A percentile compares a stretch with the other conserved stretches of the same genome.
Conservation (phyloP, 2,888 invertebrate genomes). For the Idaea dimidiata region DNA sequence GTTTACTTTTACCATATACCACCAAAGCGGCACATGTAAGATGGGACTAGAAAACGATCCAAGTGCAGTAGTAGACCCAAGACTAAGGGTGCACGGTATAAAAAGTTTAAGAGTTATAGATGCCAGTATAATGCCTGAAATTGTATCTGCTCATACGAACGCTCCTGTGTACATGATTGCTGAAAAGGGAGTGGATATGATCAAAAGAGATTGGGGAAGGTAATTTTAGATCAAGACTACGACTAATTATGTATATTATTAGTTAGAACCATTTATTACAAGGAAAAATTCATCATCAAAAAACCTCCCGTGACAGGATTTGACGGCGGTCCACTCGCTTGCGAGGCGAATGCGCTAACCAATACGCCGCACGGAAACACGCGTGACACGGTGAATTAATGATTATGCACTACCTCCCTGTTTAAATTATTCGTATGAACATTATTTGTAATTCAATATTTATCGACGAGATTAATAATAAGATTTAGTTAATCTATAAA, state of each 20-base stretch:
- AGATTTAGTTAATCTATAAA: background rate
- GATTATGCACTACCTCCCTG: too few relatives aligned
- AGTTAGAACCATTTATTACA: background rate
- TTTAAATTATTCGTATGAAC: background rate
- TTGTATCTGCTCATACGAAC: conserved; percentile 89
- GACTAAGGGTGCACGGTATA: conserved; percentile 84
- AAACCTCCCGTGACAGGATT: too few relatives aligned
- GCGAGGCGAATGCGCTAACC: too few relatives aligned
- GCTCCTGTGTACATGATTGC: conserved; percentile 90
- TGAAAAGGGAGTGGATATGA: conserved; percentile 88
- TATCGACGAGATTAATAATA: background rate
- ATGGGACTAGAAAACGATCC: conserved; percentile 82
- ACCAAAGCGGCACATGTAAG: conserved; percentile 84
- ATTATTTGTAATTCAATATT: background rate
- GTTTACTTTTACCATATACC: conserved; percentile 86
- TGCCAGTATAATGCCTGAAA: conserved; percentile 89
- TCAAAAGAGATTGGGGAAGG: conserved; percentile 79
- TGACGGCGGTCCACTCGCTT: too few relatives aligned
- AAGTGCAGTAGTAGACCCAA: conserved; percentile 83
- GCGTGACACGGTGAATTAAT: too few relatives aligned
- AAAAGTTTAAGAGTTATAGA: conserved; percentile 86
- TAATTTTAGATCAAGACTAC: conserved; percentile 16
- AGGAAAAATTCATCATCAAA: background rate
- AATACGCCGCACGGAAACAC: too few relatives aligned
- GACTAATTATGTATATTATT: background rate